Conservation (phyloP, 2,888 invertebrate genomes). For the Uropetala carovei region DNA sequence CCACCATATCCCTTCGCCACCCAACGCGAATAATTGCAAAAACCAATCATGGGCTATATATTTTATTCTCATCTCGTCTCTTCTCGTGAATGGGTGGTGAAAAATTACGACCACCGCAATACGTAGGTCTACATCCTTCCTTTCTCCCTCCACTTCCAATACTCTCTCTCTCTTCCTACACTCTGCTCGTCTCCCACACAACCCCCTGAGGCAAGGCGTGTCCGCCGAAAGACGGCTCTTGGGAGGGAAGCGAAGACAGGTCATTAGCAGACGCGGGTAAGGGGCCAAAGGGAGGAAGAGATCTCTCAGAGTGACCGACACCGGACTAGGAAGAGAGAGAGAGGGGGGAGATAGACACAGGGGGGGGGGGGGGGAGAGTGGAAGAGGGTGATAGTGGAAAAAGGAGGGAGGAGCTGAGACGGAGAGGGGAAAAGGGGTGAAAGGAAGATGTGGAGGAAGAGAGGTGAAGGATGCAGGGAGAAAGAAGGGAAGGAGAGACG, state of each 20-base stretch:
- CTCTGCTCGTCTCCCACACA: background rate
- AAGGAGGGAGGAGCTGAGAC: background rate
- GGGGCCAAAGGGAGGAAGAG: background rate
- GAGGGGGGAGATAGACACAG: background rate
- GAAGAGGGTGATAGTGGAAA: background rate
- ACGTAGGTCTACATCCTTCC: no score
- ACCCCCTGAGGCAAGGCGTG: conserved; percentile 31
- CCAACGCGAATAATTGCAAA: no score
- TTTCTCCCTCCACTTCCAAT: background rate
- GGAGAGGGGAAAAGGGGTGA: background rate
- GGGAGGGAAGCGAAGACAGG: background rate
- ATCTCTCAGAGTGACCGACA: background rate
- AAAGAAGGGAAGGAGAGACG: background rate
- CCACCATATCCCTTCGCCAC: no score
- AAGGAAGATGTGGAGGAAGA: background rate
- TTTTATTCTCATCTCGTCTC: no score
- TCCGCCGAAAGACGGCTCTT: background rate
- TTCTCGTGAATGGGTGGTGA: no score
- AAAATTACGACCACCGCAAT: no score
- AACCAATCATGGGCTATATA: no score
- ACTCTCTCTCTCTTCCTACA: background rate
- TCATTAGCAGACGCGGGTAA: background rate
- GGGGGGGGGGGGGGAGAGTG: background rate
- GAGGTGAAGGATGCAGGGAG: background rate
- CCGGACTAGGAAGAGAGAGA: background rate